A percentile compares a stretch with the other conserved stretches of the same genome.
Conservation (phyloP, 1,140 invertebrate species). For the Polypedilum pembai region DNA sequence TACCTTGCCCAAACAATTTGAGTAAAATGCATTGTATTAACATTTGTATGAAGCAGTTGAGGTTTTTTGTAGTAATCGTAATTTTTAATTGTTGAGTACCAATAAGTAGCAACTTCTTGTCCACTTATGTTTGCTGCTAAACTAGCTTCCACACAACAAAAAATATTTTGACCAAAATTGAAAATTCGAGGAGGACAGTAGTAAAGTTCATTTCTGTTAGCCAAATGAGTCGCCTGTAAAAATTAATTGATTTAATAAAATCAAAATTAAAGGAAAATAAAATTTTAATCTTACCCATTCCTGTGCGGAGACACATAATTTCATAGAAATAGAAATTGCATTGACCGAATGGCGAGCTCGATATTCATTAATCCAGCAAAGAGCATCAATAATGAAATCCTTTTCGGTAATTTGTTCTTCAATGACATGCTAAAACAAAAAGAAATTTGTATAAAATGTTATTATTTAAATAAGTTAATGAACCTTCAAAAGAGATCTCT, state of each 20-base stretch:
- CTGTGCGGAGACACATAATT: constrained; percentile 74
- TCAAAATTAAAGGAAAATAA: background rate
- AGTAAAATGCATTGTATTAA: constrained; percentile 80
- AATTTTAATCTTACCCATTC: constrained; percentile 49
- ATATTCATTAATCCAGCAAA: constrained; percentile 75
- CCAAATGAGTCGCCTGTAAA: constrained; percentile 61
- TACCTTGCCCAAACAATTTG: constrained; percentile 76
- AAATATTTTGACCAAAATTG: constrained; percentile 68
- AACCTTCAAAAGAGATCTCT: background rate
- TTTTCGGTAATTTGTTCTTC: constrained; percentile 45
- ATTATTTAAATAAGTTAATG: background rate
- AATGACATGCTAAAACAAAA: background rate
- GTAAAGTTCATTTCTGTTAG: constrained; percentile 67
- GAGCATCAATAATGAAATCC: constrained; percentile 69
- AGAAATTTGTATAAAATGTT: background rate
- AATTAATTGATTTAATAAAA: background rate
- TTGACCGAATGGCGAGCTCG: constrained; percentile 63
- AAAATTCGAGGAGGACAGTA: constrained; percentile 57
- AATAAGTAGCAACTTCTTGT: constrained; percentile 76
- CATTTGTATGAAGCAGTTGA: constrained; percentile 63
- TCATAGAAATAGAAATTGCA: constrained; percentile 58
- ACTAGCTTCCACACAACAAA: constrained; percentile 48
- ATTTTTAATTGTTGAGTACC: constrained; percentile 72
- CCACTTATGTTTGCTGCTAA: constrained; percentile 46
- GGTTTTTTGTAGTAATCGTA: constrained; percentile 68